Percentiles rank a stretch among this genome's conserved stretches.
Evolutionary conservation across 2,888 invertebrate genomes (phyloP).

Genomic region (Cantharis lateralis): DNA sequence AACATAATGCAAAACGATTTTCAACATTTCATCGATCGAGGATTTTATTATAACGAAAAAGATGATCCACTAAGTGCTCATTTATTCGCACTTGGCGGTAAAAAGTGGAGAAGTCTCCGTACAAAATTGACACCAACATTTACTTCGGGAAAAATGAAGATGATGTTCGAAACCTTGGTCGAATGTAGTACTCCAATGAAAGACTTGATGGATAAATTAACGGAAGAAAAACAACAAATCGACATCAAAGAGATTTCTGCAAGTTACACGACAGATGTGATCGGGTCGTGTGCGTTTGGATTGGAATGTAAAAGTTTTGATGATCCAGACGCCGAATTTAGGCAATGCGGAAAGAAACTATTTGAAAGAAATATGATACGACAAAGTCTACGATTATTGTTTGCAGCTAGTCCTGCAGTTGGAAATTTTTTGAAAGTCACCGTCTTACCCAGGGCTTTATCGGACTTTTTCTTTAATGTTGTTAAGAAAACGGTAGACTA

Average conservation of each 20-base stretch:
- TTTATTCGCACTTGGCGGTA: conserved; percentile 51
- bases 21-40: conserved; percentile 53
- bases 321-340: background rate
- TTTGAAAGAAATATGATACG: background rate
- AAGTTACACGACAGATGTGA: background rate
- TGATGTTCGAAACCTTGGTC: conserved; percentile 54
- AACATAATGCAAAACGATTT: conserved; percentile 53
- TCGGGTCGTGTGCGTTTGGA: conserved; percentile 3
- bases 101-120: conserved; percentile 57
- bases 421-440: conserved; percentile 29
- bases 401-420: conserved; percentile 12
- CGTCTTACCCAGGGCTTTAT: conserved; percentile 34
- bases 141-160: conserved; percentile 57
- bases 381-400: background rate
- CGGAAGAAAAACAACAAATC: background rate
- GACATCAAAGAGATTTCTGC: background rate
- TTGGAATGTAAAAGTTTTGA: conserved; percentile 7
- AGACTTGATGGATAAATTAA: background rate
- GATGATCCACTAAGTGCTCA: conserved; percentile 51
- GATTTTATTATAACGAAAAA: conserved; percentile 50
- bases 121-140: conserved; percentile 58
- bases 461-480: conserved; percentile 38
- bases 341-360: background rate
- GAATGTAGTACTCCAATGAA: conserved; percentile 37
- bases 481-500: conserved; percentile 39